Percentiles rank a stretch among this genome's conserved stretches.
These are phyloP conservation scores for Peromyscus attwateri DNA, from an alignment of 2,797 vertebrate species.

Conservation along the genomic window DNA sequence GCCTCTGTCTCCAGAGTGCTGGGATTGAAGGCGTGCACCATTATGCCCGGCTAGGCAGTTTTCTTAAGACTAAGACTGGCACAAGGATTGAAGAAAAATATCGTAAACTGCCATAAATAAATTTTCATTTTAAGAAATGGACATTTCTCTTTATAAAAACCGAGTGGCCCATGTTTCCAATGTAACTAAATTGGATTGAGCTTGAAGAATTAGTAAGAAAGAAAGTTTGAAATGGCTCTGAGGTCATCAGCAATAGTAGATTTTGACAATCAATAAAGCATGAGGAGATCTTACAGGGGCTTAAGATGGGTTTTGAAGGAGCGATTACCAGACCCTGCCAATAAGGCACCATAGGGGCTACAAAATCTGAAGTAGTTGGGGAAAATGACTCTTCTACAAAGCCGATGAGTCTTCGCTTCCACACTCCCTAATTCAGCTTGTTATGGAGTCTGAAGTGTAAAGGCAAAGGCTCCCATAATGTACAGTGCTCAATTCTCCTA, in stretches of 20 bases:
- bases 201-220: conserved; percentile 53
- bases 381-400: conserved; percentile 1
- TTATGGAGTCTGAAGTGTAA: conserved; percentile 54
- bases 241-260: conserved; percentile 14
- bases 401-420: conserved; percentile 13
- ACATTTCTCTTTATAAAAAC: conserved; percentile 45
- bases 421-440: neutral
- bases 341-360: neutral
- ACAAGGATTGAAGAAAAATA: conserved; percentile 43
- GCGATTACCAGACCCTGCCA: conserved; percentile 15
- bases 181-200: conserved; percentile 33
- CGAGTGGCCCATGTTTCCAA: conserved; percentile 1
- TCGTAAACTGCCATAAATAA: conserved; percentile 28
- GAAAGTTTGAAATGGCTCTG: conserved; percentile 27
- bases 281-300: neutral
- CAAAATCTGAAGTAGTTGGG: neutral
- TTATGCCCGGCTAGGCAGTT: neutral
- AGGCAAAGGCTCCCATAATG: conserved; percentile 36
- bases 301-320: conserved; percentile 18
- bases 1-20: neutral
- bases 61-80: conserved; percentile 29
- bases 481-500: neutral
- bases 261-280: conserved; percentile 45
- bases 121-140: conserved; percentile 10
- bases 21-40: neutral